Evolutionary conservation across 1,140 invertebrate genomes (phyloP), one percentile per base, ranked within the genome.

Genomic region (Caenorhabditis briggsae): DNA sequence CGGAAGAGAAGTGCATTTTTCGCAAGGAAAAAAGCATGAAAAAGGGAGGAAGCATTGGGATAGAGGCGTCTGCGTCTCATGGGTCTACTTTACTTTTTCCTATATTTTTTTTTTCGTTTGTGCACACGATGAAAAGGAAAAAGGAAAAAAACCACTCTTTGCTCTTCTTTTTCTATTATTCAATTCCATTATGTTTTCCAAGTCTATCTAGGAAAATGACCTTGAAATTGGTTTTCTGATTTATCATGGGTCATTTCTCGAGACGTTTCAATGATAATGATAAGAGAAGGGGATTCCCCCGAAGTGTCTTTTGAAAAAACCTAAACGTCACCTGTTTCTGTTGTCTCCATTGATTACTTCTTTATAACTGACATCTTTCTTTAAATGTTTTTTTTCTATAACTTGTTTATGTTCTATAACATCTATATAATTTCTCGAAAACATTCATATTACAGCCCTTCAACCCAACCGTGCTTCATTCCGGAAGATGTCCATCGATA

Each of bases 191-290:
- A 23, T 2, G 50, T 16, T 9, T 53, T 53, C 12, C 9, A 53
- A 53, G 11, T 53, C 12, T 16, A 53, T 14, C 12, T 53, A 53
- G 50, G 18, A 46, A 3, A 78, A 78, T 78, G 70, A 53, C 70
- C 70, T 78, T 53, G 2, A 50, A 50, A 16, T 78, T 78, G 70
- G 46, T 78, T 78, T 78, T 78, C 53, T 78, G 70, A 78, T 78
- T n/a, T 25, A 53, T 78, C 70, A 70, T 70, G 64, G 64, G 64
- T 70, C 70, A 50, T 23, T n/a, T 50, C 70, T 78, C 46, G n/a
- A 78, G 70, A 78, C 70, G 23, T 48, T 78, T 78, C 23, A 78
- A 50, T 78, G 64, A 70, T 53, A 53, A 53, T 70, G 70, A 78
- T 78, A 78, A 78, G 70, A 78, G 41, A 70, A 78, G 70, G 70